Evolutionary conservation across 2,888 invertebrate genomes (phyloP), one percentile per base, ranked within the genome.

Genomic region (Pecten maximus): DNA sequence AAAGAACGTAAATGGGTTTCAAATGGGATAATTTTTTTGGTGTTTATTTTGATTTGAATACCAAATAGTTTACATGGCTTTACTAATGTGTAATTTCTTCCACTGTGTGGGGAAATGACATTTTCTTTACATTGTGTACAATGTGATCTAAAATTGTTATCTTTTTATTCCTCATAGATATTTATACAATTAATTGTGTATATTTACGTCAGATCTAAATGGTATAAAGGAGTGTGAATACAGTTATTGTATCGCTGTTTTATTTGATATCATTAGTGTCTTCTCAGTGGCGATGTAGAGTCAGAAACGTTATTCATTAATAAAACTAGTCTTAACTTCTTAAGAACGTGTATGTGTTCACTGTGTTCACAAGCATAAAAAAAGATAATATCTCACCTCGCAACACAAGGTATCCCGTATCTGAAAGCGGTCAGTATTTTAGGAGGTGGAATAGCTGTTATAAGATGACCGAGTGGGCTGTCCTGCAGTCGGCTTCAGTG

Each of bases 271-370:
- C 54, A 74, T 74, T 35, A 74, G 74, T 74, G 35, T 74, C 74
- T 74, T 74, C 74, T 74, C 35, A 35, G 28, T 28, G 35, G 35
- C 74, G 35, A 28, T 74, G 74, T 74, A 74, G 74, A 74, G 35
- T 8, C 15, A 74, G 74, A 35, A 74, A 74, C 74, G 74, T 74
- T n/a, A 60, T n/a, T 60, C 74, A 74, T 28, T 74, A 74, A 74
- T 74, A 74, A 74, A 74, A 74, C 74, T 74, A 35, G 74, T 74
- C 74, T 74, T 74, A 74, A 74, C 74, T 74, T 74, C 74, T 74
- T 74, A 35, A 74, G 10, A 6, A 8, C 35, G 0, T 74, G 74
- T 74, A 35, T 23, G 2, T 74, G 10, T 74, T 35, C 6, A 35
- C 15, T 74, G 28, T 74, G 19, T n/a, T 54, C 6, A 23, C 8